Percentiles rank a stretch among this genome's conserved stretches.
Evolutionary conservation across 2,888 invertebrate species (phyloP).

Genomic region (Eupelmus urozonus): DNA sequence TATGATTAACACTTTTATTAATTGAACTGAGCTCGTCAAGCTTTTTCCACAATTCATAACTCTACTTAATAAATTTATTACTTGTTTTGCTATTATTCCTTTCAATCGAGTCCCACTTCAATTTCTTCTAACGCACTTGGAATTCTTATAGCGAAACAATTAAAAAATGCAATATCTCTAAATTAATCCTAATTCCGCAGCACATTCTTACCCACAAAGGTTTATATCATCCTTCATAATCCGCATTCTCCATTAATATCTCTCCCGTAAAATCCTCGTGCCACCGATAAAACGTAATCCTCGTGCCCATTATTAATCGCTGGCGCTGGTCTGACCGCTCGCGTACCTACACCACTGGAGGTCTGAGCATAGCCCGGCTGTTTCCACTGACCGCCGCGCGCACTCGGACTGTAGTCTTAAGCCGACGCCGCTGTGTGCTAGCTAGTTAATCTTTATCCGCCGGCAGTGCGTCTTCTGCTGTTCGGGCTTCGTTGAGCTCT

Average conservation of each 20-base stretch:
- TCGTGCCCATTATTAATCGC: constrained; percentile 27
- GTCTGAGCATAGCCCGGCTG: constrained; percentile 30
- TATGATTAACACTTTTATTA: no score
- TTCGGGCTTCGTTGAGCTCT: background rate
- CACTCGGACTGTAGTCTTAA: constrained; percentile 27
- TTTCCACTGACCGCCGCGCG: constrained; percentile 31
- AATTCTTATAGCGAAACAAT: background rate
- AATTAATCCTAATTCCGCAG: background rate
- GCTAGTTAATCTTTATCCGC: constrained; percentile 38
- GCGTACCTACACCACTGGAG: constrained; percentile 19
- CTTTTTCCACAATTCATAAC: no score
- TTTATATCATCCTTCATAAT: background rate
- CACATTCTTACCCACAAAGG: background rate
- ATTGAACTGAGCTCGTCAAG: no score
- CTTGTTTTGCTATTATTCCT: no score
- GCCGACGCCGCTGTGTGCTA: background rate
- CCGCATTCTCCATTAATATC: constrained; percentile 22
- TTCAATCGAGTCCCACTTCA: no score
- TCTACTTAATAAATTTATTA: no score
- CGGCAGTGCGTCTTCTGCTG: background rate
- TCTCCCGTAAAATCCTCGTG: background rate
- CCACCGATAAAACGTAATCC: constrained; percentile 22
- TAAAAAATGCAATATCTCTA: background rate
- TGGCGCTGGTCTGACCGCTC: constrained; percentile 10
- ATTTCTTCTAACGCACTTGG: no score